phyloP scores from a whole-genome alignment of 2,888 invertebrate genomes.

The Drosophila lacicola region DNA sequence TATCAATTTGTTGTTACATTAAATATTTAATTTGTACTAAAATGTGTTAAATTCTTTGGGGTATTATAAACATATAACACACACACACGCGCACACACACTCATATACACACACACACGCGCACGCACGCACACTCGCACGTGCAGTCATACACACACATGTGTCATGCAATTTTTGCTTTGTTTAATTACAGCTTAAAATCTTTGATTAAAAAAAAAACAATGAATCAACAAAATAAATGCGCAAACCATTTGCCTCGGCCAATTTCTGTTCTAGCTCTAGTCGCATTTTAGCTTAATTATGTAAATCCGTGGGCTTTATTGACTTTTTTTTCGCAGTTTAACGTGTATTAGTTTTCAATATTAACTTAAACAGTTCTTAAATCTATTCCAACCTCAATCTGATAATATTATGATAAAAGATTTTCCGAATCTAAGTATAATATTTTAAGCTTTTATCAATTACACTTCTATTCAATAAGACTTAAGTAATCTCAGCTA shows the following conservation, averaged over 20 bases:
- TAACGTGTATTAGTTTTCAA: neutral
- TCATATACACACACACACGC: slow-evolving; percentile 7
- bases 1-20: slow-evolving; percentile 80
- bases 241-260: slow-evolving; percentile 13
- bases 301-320: slow-evolving; percentile 3
- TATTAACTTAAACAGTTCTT: neutral
- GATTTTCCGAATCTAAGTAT: no score
- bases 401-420: neutral
- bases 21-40: slow-evolving; percentile 80
- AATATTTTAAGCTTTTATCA: no score
- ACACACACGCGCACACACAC: slow-evolving; percentile 11
- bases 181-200: slow-evolving; percentile 79
- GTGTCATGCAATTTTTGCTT: slow-evolving; percentile 68
- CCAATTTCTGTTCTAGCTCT: slow-evolving; percentile 9
- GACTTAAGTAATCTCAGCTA: no score
- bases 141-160: slow-evolving; percentile 20
- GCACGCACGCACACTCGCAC: slow-evolving; percentile 13
- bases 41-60: slow-evolving; percentile 80
- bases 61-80: slow-evolving; percentile 60
- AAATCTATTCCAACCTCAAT: neutral
- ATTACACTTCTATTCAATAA: neutral
- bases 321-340: neutral
- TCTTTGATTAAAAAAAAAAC: slow-evolving; percentile 66
- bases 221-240: slow-evolving; percentile 18
- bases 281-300: slow-evolving; percentile 19